A percentile compares a stretch with the other conserved stretches of the same genome.
Conservation (phyloP, 2,797 vertebrate genomes). For the Enteromius viviparus region DNA sequence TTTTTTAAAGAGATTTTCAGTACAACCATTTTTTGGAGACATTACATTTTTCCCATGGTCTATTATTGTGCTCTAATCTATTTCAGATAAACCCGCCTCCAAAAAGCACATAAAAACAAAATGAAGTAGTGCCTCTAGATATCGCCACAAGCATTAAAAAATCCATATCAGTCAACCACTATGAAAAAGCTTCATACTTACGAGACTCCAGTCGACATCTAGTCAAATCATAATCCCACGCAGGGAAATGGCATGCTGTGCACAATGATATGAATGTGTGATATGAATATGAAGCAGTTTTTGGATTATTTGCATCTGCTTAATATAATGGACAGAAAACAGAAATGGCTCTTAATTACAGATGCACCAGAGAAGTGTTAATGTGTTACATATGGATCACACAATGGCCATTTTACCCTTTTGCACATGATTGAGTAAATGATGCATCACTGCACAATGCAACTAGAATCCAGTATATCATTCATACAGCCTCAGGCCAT, state of each 20-base stretch:
- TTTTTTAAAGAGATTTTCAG: neutral
- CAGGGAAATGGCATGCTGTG: neutral
- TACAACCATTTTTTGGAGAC: neutral
- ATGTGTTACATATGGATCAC: neutral
- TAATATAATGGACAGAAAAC: neutral
- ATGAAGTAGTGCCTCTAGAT: neutral
- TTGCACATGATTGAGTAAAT: slow-evolving; percentile 3
- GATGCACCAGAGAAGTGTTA: neutral
- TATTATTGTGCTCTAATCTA: neutral
- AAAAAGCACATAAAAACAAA: slow-evolving; percentile 5
- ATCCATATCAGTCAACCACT: neutral
- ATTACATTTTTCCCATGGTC: neutral
- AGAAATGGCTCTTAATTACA: slow-evolving; percentile 12
- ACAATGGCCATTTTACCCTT: neutral
- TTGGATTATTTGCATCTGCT: neutral
- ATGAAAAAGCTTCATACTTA: neutral
- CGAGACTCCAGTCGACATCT: neutral
- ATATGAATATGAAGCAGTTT: neutral
- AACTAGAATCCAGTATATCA: slow-evolving; percentile 1
- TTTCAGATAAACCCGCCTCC: neutral
- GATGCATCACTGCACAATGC: slow-evolving; percentile 4
- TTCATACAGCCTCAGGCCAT: neutral
- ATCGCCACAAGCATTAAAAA: neutral
- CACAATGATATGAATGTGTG: neutral
- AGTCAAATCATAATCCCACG: neutral